Conservation (phyloP, 2,113 vertebrate genomes). For the Rhodinocichla rosea region DNA sequence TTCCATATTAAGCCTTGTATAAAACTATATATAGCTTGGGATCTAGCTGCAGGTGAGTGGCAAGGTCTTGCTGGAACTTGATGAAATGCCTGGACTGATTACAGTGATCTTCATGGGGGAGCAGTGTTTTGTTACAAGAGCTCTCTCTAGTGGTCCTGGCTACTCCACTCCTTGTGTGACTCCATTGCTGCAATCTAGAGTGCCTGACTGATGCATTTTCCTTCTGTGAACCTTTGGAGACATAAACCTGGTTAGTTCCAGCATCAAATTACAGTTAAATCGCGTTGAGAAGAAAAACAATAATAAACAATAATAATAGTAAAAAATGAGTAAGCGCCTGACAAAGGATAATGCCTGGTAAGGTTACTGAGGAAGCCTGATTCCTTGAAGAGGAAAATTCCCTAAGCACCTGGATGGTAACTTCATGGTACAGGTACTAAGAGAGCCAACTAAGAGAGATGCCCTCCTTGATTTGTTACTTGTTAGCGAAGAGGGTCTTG, state of each 20-base stretch:
- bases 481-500: not conserved
- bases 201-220: not conserved
- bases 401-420: not conserved
- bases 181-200: not conserved
- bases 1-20: not conserved
- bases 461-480: not conserved
- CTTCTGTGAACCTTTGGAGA: not conserved
- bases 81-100: not conserved
- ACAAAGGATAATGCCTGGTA: not conserved
- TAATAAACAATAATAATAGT: not conserved
- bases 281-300: not conserved
- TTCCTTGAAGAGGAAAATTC: not conserved
- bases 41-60: conserved; percentile 3
- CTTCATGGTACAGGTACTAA: not conserved
- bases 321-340: not conserved
- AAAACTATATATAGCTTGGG: conserved; percentile 15
- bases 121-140: conserved; percentile 17
- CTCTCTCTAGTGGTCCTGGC: conserved; percentile 41
- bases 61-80: not conserved
- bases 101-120: not conserved
- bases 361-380: not conserved
- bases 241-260: not conserved
- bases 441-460: not conserved
- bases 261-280: not conserved
- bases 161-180: not conserved